A percentile compares a stretch with the other conserved stretches of the same genome.
phyloP scores from a whole-genome alignment of 2,113 vertebrate species.

The human (Homo sapiens) region GRCh38 chr4:44122001-44122500 shows the following conservation, averaged over 20 bases:
- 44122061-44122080: constrained; percentile 23
- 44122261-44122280: no score
- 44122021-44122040: constrained; percentile 1
- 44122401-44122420: no score
- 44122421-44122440: no score
- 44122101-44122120: not conserved
- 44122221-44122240: not conserved
- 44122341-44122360: no score
- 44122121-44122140: not conserved
- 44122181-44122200: not conserved
- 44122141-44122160: constrained; percentile 1
- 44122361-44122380: no score
- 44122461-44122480: no score
- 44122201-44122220: not conserved
- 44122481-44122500: no score
- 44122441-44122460: no score
- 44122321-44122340: no score
- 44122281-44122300: no score
- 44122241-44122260: not conserved
- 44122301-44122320: no score
- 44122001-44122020: not conserved
- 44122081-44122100: not conserved
- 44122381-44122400: no score
- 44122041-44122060: constrained; percentile 12
- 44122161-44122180: not conserved